These are phyloP conservation scores for Bothrops jararaca DNA, from an alignment of 2,113 vertebrate species.

Conservation along the genomic window DNA sequence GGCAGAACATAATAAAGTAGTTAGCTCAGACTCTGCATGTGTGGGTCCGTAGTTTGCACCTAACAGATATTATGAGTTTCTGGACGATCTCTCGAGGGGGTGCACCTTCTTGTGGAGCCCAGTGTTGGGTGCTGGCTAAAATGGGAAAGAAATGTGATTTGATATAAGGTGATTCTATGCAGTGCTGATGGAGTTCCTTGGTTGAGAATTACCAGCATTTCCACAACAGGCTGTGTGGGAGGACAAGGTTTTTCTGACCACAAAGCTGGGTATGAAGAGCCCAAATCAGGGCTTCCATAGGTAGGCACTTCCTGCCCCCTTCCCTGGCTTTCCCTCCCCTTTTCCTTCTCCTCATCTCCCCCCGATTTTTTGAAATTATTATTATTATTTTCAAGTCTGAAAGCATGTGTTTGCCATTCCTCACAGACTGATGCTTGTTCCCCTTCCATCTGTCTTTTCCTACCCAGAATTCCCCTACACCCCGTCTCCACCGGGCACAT, in stretches of 20 bases:
- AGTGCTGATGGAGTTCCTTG: slow-evolving; percentile 44
- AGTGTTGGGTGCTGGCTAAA: slow-evolving; percentile 8
- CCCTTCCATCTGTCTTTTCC: slow-evolving; percentile 98
- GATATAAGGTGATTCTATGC: slow-evolving; percentile 47
- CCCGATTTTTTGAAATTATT: slow-evolving; percentile 3
- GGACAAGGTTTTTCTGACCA: slow-evolving; percentile 6
- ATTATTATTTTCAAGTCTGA: neutral
- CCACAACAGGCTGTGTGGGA: neutral
- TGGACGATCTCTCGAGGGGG: too few species aligned
- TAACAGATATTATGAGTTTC: neutral
- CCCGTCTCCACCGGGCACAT: slow-evolving; percentile 70
- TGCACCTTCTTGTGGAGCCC: neutral
- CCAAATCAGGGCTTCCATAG: neutral
- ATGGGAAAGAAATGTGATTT: slow-evolving; percentile 20
- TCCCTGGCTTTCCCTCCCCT: slow-evolving; percentile 73
- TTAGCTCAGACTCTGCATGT: neutral
- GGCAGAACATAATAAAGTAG: neutral
- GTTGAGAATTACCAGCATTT: slow-evolving; percentile 1
- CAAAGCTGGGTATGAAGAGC: slow-evolving; percentile 18
- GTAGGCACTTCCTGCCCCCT: slow-evolving; percentile 54
- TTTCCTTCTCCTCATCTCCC: slow-evolving; percentile 71
- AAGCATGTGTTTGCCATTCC: slow-evolving; percentile 65
- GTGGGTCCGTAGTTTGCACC: neutral
- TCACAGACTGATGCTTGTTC: slow-evolving; percentile 85
- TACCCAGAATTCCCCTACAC: slow-evolving; percentile 95